Base-by-base conservation (phyloP, 2,797 vertebrate species). In the Cynodonichthys magdalenae region DNA sequence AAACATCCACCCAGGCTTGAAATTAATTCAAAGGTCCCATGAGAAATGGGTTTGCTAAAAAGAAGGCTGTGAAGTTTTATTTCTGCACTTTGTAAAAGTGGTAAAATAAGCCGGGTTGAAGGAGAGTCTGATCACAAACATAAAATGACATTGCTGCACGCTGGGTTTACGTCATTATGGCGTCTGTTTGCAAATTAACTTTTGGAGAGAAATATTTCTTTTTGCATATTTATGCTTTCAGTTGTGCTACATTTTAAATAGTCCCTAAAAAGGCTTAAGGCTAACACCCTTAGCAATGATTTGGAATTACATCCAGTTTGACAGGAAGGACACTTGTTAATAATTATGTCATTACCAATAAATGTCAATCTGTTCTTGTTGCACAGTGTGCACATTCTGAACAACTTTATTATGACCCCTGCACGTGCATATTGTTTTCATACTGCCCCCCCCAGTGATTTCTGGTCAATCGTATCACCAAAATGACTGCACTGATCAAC, bases 351-450 rank as follows among this genome's bases (percentile, higher is more conserved):
- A 63, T 77, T 69, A 80, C 89, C 90, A 84, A 89, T 80, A 90
- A 90, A 82, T 90, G 90, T 89, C 89, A 91, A 85, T 90, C 78
- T 87, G 67, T 65, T 71, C 85, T 85, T 90, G 83, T 82, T 81
- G 75, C 79, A 83, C 72, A 57, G 17, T 65, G 69, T 56, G 42
- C 34, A 10, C 46, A 59, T 60, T 74, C 74, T 71, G 66, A 48
- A 68, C 68, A 83, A 66, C 67, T 72, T 77, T 71, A 82, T 82
- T 74, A 70, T 70, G 59, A 62, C 65, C 42, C 67, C n/a, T n/a
- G n/a, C n/a, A n/a, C n/a, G n/a, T n/a, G n/a, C n/a, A n/a, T n/a
- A n/a, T n/a, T n/a, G n/a, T n/a, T n/a, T n/a, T n/a, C n/a, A n/a
- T n/a, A n/a, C n/a, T n/a, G n/a, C n/a, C n/a, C n/a, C n/a, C n/a